Conservation (phyloP, 2,797 vertebrate genomes). For the Pipistrellus pygmaeus region DNA sequence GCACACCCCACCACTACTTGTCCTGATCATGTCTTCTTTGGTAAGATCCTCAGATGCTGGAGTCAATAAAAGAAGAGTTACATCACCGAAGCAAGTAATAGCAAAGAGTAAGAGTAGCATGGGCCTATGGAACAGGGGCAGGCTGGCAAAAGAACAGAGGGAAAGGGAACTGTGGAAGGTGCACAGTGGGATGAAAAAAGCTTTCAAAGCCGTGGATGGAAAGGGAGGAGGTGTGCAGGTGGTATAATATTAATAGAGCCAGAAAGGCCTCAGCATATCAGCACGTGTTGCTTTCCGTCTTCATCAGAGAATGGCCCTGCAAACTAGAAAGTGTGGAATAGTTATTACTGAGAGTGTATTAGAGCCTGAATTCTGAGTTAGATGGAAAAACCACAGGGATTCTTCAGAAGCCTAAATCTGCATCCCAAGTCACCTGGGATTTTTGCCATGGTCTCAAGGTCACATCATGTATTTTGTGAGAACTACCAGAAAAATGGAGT, state of each 20-base stretch:
- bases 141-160: too few relatives aligned
- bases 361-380: not conserved
- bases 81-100: too few relatives aligned
- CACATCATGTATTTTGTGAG: not conserved
- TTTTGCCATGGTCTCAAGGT: not conserved
- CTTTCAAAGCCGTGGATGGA: too few relatives aligned
- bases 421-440: not conserved
- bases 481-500: not conserved
- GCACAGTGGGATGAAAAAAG: too few relatives aligned
- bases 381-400: not conserved
- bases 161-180: too few relatives aligned
- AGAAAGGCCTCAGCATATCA: accelerated
- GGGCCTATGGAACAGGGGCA: too few relatives aligned
- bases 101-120: too few relatives aligned
- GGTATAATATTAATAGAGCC: too few relatives aligned
- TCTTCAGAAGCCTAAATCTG: not conserved
- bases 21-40: too few relatives aligned
- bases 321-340: not conserved
- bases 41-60: too few relatives aligned
- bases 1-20: too few relatives aligned
- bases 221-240: not conserved
- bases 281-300: not conserved
- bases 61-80: too few relatives aligned
- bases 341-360: not conserved
- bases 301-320: not conserved